Percentiles rank a stretch among this genome's conserved stretches.
phyloP scores from a whole-genome alignment of 1,140 invertebrate genomes.

The Acyrthosiphon pisum region DNA sequence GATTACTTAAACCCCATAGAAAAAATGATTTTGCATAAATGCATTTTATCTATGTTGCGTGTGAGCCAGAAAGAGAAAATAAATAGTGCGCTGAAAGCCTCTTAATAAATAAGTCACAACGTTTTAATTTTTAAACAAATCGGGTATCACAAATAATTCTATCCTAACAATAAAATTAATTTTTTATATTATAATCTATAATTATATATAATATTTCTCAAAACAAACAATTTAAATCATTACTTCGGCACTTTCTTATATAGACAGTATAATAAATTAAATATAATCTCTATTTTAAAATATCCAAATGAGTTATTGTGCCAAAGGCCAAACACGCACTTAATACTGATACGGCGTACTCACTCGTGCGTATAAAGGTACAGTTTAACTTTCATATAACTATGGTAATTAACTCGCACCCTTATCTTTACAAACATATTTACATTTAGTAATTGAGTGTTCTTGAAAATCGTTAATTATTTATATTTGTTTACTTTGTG shows the following conservation, averaged over 20 bases:
- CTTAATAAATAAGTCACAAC: too few relatives aligned
- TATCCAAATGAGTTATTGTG: not conserved
- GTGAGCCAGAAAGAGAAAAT: too few relatives aligned
- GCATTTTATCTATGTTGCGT: too few relatives aligned
- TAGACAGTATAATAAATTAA: not conserved
- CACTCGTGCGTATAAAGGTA: not conserved
- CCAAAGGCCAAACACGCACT: not conserved
- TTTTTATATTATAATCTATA: not conserved
- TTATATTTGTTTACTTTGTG: not conserved
- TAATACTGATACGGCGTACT: not conserved
- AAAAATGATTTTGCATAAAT: too few relatives aligned
- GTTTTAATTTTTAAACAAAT: too few relatives aligned
- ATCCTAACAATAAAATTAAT: not conserved
- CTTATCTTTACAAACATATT: conserved; percentile 18
- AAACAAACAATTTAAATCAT: not conserved
- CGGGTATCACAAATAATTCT: not conserved
- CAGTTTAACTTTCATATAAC: not conserved
- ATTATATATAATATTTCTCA: not conserved
- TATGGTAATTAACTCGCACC: not conserved
- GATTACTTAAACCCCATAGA: too few relatives aligned
- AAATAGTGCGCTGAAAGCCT: too few relatives aligned
- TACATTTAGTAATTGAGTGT: not conserved
- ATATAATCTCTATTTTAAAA: not conserved
- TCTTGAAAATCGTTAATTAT: conserved; percentile 6
- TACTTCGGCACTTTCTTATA: not conserved